Evolutionary conservation across 2,888 invertebrate species (phyloP).

Genomic region (Pristionchus fissidentatus): DNA sequence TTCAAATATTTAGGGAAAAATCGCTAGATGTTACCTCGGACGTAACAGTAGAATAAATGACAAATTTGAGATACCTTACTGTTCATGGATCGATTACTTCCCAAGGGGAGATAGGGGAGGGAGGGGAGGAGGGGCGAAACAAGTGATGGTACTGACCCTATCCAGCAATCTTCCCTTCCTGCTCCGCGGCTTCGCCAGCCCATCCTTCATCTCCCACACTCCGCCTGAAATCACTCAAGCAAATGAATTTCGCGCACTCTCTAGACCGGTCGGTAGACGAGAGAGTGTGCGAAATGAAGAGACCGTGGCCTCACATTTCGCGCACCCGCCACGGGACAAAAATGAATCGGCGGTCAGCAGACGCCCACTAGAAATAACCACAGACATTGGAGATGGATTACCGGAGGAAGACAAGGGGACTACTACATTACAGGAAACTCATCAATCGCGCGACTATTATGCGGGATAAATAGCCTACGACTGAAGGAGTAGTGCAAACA

Average conservation of each 20-base stretch:
- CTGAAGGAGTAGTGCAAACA: not conserved
- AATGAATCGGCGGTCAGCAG: too few species aligned
- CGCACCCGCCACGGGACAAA: too few species aligned
- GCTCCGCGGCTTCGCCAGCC: slow-evolving; percentile 27
- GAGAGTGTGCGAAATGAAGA: not conserved
- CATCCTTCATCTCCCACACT: slow-evolving; percentile 30
- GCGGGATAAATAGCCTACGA: too few species aligned
- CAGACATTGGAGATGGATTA: too few species aligned
- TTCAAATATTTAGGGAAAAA: too few species aligned
- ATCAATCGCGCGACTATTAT: not conserved
- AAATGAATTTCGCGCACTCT: not conserved
- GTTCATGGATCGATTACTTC: too few species aligned
- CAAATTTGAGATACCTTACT: not conserved
- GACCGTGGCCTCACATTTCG: too few species aligned
- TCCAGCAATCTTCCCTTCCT: slow-evolving; percentile 41
- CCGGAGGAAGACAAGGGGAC: too few species aligned
- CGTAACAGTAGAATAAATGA: not conserved
- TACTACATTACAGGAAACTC: slow-evolving; percentile 15
- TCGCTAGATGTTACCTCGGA: too few species aligned
- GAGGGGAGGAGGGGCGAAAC: not conserved
- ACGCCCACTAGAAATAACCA: too few species aligned
- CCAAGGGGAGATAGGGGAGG: not conserved
- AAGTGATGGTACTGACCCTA: slow-evolving; percentile 20
- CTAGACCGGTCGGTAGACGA: not conserved
- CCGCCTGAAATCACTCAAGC: not conserved